Conservation (phyloP, 2,888 invertebrate species). For the Liodrosophila aerea region DNA sequence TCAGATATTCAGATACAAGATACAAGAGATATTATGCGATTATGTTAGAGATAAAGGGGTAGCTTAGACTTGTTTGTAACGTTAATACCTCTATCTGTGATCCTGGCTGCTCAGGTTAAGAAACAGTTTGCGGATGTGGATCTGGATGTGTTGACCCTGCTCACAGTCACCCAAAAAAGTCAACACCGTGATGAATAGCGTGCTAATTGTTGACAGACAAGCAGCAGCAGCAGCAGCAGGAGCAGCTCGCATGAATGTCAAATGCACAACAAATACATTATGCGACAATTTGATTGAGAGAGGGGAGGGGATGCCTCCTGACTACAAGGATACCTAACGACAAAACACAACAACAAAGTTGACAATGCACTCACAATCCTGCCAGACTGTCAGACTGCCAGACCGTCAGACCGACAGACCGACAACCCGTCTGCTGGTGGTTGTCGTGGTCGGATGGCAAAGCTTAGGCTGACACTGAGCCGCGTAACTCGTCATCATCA, state of each 20-base stretch:
- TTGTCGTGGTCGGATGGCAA: constrained; percentile 19
- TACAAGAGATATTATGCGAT: neutral
- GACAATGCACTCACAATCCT: constrained; percentile 36
- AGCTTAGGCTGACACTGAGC: constrained; percentile 64
- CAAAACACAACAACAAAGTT: constrained; percentile 21
- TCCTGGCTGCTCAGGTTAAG: neutral
- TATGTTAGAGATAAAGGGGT: too few relatives aligned
- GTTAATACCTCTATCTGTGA: neutral
- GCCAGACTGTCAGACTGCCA: constrained; percentile 13
- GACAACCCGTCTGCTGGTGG: constrained; percentile 24
- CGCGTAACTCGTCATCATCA: constrained; percentile 69
- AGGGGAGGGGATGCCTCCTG: constrained; percentile 19
- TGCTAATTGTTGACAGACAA: constrained; percentile 81
- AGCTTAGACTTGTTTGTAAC: too few relatives aligned
- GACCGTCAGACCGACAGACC: too few relatives aligned
- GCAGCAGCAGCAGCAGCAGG: constrained; percentile 44
- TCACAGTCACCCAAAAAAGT: constrained; percentile 36
- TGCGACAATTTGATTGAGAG: constrained; percentile 64
- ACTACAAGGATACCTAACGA: constrained; percentile 39
- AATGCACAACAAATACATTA: constrained; percentile 65
- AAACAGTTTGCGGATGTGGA: constrained; percentile 2
- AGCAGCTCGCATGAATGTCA: constrained; percentile 62
- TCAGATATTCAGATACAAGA: constrained; percentile 11
- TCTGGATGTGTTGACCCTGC: constrained; percentile 47
- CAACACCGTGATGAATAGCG: constrained; percentile 80